phyloP scores from a whole-genome alignment of 2,888 invertebrate genomes.

The Formica aserva region DNA sequence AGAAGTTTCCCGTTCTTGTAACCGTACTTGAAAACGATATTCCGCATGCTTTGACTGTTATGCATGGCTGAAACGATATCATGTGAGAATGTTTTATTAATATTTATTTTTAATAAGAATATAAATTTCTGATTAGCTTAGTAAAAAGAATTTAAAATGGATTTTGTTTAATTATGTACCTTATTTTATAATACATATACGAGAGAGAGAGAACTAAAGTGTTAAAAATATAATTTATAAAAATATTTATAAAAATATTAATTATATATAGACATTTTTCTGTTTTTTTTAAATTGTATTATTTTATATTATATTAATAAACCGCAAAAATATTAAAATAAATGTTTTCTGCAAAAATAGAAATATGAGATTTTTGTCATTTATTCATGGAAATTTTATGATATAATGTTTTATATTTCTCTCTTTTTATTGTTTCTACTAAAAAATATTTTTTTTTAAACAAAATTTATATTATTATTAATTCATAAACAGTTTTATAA shows the following conservation, averaged over 20 bases:
- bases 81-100: constrained; percentile 16
- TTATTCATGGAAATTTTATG: neutral
- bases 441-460: constrained; percentile 1
- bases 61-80: constrained; percentile 26
- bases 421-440: neutral
- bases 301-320: constrained; percentile 4
- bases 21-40: constrained; percentile 37
- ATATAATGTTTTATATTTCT: neutral
- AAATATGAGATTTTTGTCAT: neutral
- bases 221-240: neutral
- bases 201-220: neutral
- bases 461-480: constrained; percentile 10
- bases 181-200: neutral
- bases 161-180: neutral
- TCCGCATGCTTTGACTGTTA: constrained; percentile 42
- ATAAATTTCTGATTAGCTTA: neutral
- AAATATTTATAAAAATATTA: neutral
- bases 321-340: neutral
- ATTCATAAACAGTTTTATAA: constrained; percentile 12
- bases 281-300: neutral
- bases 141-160: neutral
- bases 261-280: neutral
- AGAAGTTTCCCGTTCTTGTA: constrained; percentile 44
- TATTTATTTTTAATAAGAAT: constrained; percentile 1
- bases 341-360: neutral